These are phyloP conservation scores for Xylocampa areola DNA, from an alignment of 2,888 invertebrate genomes.

Conservation along the genomic window DNA sequence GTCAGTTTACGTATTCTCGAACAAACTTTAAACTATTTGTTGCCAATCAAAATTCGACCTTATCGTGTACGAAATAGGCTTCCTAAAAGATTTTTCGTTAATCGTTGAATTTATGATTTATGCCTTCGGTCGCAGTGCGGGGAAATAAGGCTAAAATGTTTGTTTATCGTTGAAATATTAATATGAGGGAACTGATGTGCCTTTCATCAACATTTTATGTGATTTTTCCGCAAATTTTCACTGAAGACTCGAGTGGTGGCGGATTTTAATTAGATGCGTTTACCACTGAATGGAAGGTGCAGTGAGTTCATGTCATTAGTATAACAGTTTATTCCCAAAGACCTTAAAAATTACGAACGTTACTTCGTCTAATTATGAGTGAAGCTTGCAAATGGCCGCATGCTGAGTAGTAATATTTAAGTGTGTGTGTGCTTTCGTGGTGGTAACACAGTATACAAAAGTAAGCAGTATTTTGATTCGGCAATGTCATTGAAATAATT, in stretches of 20 bases:
- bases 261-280: slow-evolving; percentile 3
- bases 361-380: too few species aligned
- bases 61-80: fast-evolving
- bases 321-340: too few species aligned
- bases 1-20: slow-evolving; percentile 12
- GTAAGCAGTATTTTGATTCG: too few species aligned
- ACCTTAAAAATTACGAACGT: too few species aligned
- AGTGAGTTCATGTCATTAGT: background rate
- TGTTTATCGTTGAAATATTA: slow-evolving; percentile 30
- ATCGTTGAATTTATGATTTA: slow-evolving; percentile 28
- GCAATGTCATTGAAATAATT: too few species aligned
- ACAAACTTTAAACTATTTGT: slow-evolving; percentile 15
- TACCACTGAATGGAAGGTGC: background rate
- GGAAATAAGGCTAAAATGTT: slow-evolving; percentile 16
- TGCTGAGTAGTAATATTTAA: too few species aligned
- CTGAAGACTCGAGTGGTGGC: background rate
- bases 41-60: slow-evolving; percentile 4
- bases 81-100: background rate
- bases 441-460: too few species aligned
- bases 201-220: slow-evolving; percentile 2
- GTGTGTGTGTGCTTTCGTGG: too few species aligned
- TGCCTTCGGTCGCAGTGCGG: slow-evolving; percentile 5
- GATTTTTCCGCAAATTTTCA: slow-evolving; percentile 1
- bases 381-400: too few species aligned
- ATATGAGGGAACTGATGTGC: slow-evolving; percentile 9